Evolutionary conservation across 1,140 invertebrate species (phyloP), one percentile per base, ranked within the genome.

Genomic region (Vollenhovia emeryi): DNA sequence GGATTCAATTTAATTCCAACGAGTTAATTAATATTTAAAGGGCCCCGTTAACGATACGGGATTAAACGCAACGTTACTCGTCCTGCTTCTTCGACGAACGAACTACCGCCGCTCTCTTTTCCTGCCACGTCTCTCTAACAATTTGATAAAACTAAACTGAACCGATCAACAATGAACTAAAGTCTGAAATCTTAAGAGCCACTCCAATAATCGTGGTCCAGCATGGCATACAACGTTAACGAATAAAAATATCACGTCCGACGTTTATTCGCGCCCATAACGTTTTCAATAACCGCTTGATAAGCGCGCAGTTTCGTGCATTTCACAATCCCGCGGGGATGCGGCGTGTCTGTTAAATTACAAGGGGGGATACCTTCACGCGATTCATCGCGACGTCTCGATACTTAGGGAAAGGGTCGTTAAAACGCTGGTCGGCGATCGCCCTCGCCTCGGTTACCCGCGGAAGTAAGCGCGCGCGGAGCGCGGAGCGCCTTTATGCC

Each of bases 391-490:
- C 40, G 40, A 69, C 55, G 59, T 69, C 11, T 13, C 24, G 7
- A 82, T 57, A 57, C 57, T 71, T 71, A 8, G 21, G 3, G 24
- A 80, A 80, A 15, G 8, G 27, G 3, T 50, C 24, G 33, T 57
- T 71, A 71, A 71, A 57, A 71, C 11, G 15, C 24, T 48, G 13
- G 36, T 80, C 27, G 52, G 24, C 15, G 36, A 9, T 79, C n/a
- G 33, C 2, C 45, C 52, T 71, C 36, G 36, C 30, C 71, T 68
- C 57, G 71, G 15, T 68, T 80, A 71, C 36, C 27, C 36, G 36
- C n/a, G 30, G 30, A 89, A 87, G 82, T 66, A 83, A 87, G 36
- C 24, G 40, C 62, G 27, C n/a, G n/a, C n/a, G n/a, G n/a, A n/a
- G n/a, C n/a, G n/a, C n/a, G n/a, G n/a, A 36, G 6, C 74, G 57